These are phyloP conservation scores for Stenotaenia linearis DNA, from an alignment of 2,888 invertebrate genomes.

Conservation along the genomic window DNA sequence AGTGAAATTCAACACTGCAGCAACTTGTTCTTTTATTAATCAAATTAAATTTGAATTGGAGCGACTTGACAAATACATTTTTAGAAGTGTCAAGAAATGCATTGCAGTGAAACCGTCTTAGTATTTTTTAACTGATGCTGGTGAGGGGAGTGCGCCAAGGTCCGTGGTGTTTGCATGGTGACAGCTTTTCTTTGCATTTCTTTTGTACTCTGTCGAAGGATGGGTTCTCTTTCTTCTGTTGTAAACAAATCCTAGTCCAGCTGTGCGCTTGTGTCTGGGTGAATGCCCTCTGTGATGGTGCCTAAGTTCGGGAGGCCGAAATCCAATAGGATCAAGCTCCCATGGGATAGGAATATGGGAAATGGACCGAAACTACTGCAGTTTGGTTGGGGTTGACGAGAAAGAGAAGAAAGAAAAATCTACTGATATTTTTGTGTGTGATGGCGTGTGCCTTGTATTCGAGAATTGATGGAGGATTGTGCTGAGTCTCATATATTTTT, in stretches of 20 bases:
- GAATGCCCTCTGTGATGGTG: neutral
- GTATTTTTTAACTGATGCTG: neutral
- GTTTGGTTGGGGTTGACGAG: neutral
- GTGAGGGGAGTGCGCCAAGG: neutral
- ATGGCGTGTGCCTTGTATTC: neutral
- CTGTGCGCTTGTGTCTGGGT: neutral
- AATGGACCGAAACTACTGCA: neutral
- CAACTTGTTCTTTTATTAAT: constrained; percentile 8
- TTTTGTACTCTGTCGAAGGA: neutral
- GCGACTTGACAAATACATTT: neutral
- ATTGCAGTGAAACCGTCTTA: neutral
- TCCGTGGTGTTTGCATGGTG: neutral
- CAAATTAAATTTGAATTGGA: neutral
- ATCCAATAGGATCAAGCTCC: constrained; percentile 8
- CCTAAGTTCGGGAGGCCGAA: constrained; percentile 13
- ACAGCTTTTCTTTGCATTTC: constrained; percentile 26
- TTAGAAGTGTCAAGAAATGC: neutral
- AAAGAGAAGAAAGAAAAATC: neutral
- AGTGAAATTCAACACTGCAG: neutral
- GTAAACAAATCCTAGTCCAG: constrained; percentile 24
- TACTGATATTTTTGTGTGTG: neutral
- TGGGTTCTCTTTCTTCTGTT: neutral
- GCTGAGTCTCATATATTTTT: neutral
- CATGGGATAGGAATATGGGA: constrained; percentile 8
- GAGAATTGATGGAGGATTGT: neutral